Evolutionary conservation across 2,113 vertebrate genomes (phyloP).

Genomic region (Paramisgurnus dabryanus): DNA sequence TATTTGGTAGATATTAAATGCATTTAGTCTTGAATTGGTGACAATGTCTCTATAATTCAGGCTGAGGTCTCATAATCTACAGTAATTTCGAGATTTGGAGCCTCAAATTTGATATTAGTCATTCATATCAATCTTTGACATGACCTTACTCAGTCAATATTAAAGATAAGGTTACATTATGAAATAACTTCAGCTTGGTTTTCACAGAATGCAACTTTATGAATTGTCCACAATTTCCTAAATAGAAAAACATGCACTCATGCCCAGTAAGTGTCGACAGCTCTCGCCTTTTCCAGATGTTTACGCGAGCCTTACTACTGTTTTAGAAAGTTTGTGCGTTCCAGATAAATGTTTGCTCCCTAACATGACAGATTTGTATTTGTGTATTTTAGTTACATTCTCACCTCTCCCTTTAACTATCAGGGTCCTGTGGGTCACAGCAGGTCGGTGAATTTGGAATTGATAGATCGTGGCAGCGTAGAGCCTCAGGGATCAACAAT

Average conservation of each 20-base stretch:
- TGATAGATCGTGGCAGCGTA: conserved; percentile 48
- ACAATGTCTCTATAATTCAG: too few relatives aligned
- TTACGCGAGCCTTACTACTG: conserved; percentile 34
- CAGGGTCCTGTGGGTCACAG: conserved; percentile 34
- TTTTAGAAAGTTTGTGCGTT: conserved; percentile 40
- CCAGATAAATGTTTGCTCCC: conserved; percentile 47
- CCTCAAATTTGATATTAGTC: too few relatives aligned
- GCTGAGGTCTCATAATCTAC: too few relatives aligned
- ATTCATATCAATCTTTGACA: too few relatives aligned
- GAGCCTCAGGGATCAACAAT: conserved; percentile 46
- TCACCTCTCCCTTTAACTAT: conserved; percentile 32
- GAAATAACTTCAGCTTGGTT: too few relatives aligned
- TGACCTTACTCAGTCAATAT: too few relatives aligned
- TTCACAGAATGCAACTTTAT: too few relatives aligned
- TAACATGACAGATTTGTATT: conserved; percentile 53
- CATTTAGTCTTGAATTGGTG: too few relatives aligned
- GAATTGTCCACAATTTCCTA: too few relatives aligned
- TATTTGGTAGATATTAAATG: too few relatives aligned
- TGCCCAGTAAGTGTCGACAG: conserved; percentile 1
- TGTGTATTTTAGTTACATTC: conserved; percentile 47
- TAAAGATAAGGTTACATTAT: too few relatives aligned
- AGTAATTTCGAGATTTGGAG: too few relatives aligned
- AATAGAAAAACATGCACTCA: not conserved
- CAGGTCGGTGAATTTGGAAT: conserved; percentile 38
- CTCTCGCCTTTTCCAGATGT: conserved; percentile 4